Base-by-base conservation (phyloP, 2,888 invertebrate species). In the Silvanus unidentatus region DNA sequence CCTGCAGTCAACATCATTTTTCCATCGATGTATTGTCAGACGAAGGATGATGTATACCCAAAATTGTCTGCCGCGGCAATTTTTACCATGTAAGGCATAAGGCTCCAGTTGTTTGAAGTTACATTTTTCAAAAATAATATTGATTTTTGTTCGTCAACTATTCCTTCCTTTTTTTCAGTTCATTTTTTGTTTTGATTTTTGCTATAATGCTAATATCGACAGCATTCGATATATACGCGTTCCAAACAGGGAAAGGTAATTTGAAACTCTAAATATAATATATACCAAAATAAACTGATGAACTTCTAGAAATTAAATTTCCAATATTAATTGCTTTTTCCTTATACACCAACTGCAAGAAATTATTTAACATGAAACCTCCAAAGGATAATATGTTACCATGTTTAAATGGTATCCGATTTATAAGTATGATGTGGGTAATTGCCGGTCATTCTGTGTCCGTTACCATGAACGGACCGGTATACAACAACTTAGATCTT, bases 351-450 rank as follows among this genome's bases (percentile, higher is more conserved):
- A 58, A 58, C 45, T 47, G 51, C 11, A 39, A 29, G 8, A 58
- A 57, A 43, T 35, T 58, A 5, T 46, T 58, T 16, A 45, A 36
- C 34, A 47, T 50, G 36, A 42, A 42, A 16, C 27, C 22, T 6
- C 12, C 41, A 2, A 43, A 40, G 6, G 41, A 40, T 2, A 49
- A 54, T 11, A 47, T 53, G 28, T 39, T 58, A 12, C 45, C 48
- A 2, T 57, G 58, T 38, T 29, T 58, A n/a, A 47, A 54, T 42
- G 58, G 58, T 14, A 27, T 58, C 2, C 50, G 43, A 51, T 48
- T 51, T 28, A 34, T 58, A 1, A 54, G 53, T 39, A 58, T 58
- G 55, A 37, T 74, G 49, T 76, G 76, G 76, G 70, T 76, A 13
- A 59, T 76, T 1, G 55, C 72, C 0, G 73, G 73, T 1, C 76